Evolutionary conservation across 2,797 vertebrate genomes (phyloP), one percentile per base, ranked within the genome.

Genomic region (Xiphorhynchus erythropygius): DNA sequence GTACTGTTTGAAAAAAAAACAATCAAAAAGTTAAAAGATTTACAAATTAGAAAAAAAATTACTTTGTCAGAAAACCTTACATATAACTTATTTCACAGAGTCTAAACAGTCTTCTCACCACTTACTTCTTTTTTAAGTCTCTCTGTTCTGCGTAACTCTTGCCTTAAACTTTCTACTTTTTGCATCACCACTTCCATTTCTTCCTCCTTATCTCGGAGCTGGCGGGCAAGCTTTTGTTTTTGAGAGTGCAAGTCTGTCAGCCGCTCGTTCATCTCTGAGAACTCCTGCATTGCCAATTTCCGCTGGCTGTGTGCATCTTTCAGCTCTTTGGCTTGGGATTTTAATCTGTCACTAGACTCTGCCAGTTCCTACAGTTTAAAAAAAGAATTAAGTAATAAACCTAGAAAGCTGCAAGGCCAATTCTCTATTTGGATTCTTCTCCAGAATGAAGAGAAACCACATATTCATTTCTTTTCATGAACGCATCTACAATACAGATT

Each of bases 241-340:
- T 98, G 98, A 71, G 98, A 99, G 98, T 99, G 98, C 97, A 99
- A 98, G 68, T 99, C 99, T 49, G 99, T 99, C 90, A 99, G 98
- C 65, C 98, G 98, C 96, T 99, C 99, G 73, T 99, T 99, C 96
- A 99, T 98, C 98, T 99, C 99, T 60, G 99, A 99, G 97, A 99
- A 99, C 96, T 99, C 99, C 96, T 99, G 98, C 98, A 99, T 98
- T 96, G 99, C 99, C 98, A 99, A 96, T 97, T 99, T 99, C 96
- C 99, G 98, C 98, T 99, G 99, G 97, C 98, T 99, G 97, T 99
- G 99, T 73, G 99, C 99, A 67, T 99, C 99, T 98, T 99, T 99
- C 97, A 99, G 98, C 86, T 99, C 99, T 97, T 99, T 99, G 76
- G 98, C 98, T 97, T 99, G 99, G 95, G 98, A 98, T 98, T 98